phyloP scores from a whole-genome alignment of 2,113 vertebrate species.

The Suricata suricatta region DNA sequence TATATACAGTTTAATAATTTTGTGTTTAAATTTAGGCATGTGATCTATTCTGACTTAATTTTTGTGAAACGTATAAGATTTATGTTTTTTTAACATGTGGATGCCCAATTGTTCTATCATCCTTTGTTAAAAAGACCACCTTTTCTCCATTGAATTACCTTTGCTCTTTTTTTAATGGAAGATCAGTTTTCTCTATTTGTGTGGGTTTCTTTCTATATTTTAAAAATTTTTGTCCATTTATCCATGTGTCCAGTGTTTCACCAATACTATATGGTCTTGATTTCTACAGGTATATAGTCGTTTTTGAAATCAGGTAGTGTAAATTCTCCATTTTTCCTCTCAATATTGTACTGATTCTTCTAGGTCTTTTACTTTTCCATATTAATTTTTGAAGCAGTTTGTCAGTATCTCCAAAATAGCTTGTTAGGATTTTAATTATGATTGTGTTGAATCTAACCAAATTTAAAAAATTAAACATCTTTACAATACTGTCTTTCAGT shows the following conservation, averaged over 20 bases:
- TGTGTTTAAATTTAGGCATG: not conserved
- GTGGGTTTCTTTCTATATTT: not conserved
- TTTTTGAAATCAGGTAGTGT: not conserved
- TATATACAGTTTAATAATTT: not conserved
- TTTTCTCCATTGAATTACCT: not conserved
- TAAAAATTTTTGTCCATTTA: not conserved
- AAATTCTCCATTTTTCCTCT: not conserved
- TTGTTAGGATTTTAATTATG: not conserved
- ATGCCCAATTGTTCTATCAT: not conserved
- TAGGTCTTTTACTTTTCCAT: not conserved
- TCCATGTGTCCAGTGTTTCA: not conserved
- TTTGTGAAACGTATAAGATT: not conserved
- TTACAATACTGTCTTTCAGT: not conserved
- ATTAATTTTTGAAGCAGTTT: not conserved
- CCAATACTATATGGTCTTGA: not conserved
- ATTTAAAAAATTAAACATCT: not conserved
- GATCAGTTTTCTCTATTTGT: not conserved
- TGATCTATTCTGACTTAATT: not conserved
- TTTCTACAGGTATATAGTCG: not conserved
- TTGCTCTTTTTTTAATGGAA: not conserved
- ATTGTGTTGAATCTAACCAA: not conserved
- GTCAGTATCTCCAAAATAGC: not conserved
- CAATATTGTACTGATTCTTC: not conserved
- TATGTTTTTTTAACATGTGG: not conserved
- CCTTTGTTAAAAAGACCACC: not conserved